Evolutionary conservation across 2,888 invertebrate genomes (phyloP), one percentile per base, ranked within the genome.

Genomic region (Cephus nigrinus): DNA sequence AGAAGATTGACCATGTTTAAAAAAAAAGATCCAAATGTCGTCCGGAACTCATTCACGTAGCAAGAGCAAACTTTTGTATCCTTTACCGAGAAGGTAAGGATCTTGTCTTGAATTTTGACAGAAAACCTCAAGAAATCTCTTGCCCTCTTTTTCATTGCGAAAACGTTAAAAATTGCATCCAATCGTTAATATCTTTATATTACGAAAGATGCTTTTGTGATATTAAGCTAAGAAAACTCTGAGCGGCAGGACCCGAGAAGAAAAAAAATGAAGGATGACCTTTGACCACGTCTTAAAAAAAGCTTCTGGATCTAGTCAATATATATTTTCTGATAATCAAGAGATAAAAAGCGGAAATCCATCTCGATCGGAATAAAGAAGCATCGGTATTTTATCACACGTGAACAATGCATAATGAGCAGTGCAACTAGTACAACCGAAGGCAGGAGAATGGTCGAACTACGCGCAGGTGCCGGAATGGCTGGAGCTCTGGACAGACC

Each of bases 391-490:
- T 15, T 12, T 9, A 76, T 72, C 71, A 34, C 68, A 34, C 73
- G n/a, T 34, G 55, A 69, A 83, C 80, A 82, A 84, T 84, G 84
- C 84, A 80, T 79, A 84, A 88, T 84, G 85, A 82, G 84, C 77
- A 79, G 84, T 79, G 84, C 82, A 80, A 83, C 83, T 84, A 85
- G 81, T 77, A 80, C 84, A 81, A 82, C 82, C 80, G 83, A 84
- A 80, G 84, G 84, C 78, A 84, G 88, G 88, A 90, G 85, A 84
- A 91, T 90, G 91, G 90, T 90, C 77, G 90, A 91, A 84, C 82
- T 95, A 94, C 94, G 95, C 88, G 94, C 94, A 88, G 94, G 95
- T 92, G 94, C 94, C 87, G 95, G 95, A 78, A 93, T 95, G 86
- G 93, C 94, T 83, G 94, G 94, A 87, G 93, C 93, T 87, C 92